Conservation (phyloP, 1,140 invertebrate genomes). For the Heliothis subflexa region DNA sequence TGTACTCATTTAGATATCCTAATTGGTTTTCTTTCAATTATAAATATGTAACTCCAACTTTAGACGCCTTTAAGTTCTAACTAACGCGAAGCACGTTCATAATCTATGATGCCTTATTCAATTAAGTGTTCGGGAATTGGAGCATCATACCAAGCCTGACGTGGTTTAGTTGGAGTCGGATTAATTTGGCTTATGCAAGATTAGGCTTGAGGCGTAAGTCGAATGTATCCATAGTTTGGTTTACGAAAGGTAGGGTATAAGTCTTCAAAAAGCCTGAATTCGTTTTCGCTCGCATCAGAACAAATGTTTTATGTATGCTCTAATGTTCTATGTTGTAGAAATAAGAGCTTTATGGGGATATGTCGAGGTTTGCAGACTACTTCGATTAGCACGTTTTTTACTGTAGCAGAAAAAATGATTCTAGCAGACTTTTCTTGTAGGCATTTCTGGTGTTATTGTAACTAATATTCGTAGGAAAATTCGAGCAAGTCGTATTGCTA, state of each 20-base stretch:
- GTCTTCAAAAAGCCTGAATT: background rate
- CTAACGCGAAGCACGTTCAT: background rate
- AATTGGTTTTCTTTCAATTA: background rate
- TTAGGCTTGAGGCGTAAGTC: background rate
- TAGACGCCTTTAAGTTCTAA: background rate
- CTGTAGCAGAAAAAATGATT: too few species aligned
- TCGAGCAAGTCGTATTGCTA: too few species aligned
- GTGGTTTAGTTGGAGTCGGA: background rate
- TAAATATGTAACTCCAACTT: slow-evolving; percentile 1
- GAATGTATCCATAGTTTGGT: background rate
- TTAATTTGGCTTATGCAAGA: slow-evolving; percentile 2
- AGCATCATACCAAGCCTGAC: background rate
- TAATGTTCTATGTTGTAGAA: too few species aligned
- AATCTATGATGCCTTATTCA: background rate
- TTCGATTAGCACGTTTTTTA: too few species aligned
- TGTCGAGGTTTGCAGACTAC: too few species aligned
- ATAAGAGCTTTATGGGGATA: too few species aligned
- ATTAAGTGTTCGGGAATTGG: background rate
- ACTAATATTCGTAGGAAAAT: too few species aligned
- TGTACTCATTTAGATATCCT: background rate
- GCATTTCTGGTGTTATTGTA: too few species aligned
- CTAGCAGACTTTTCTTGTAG: too few species aligned
- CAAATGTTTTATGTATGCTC: too few species aligned
- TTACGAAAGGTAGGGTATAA: background rate
- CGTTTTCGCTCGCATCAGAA: background rate